phyloP scores from a whole-genome alignment of 2,888 invertebrate species.

The Callosobruchus maculatus region DNA sequence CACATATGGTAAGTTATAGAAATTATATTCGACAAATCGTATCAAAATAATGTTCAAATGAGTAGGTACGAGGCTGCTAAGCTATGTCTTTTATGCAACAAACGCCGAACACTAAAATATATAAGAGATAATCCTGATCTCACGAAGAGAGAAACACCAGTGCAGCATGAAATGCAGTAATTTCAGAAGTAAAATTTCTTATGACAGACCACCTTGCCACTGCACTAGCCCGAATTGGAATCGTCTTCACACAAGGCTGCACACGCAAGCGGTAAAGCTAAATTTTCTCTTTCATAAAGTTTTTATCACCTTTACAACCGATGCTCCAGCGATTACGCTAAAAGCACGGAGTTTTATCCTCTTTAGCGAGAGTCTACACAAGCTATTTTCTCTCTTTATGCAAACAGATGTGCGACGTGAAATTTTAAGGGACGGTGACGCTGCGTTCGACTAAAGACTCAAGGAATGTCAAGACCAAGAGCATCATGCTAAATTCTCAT shows the following conservation, averaged over 20 bases:
- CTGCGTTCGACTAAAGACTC: not conserved
- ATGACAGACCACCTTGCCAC: not conserved
- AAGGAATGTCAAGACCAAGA: not conserved
- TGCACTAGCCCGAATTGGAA: not conserved
- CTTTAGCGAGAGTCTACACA: not conserved
- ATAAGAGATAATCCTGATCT: no score
- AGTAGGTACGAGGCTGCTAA: no score
- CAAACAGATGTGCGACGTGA: not conserved
- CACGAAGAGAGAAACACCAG: no score
- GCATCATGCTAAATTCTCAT: not conserved
- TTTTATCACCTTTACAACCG: not conserved
- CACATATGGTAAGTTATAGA: no score
- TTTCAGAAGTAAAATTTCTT: not conserved
- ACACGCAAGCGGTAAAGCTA: not conserved
- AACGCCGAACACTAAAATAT: no score
- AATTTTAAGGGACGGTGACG: not conserved
- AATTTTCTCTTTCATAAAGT: not conserved
- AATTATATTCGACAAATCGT: no score
- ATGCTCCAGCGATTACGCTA: not conserved
- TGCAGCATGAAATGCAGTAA: no score
- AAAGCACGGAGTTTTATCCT: not conserved
- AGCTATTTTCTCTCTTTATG: not conserved
- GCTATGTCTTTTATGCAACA: no score
- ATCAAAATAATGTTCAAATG: no score
- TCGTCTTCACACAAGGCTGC: not conserved